A percentile compares a stretch with the other conserved stretches of the same genome.
Evolutionary conservation across 2,888 invertebrate genomes (phyloP).

Genomic region (Apoderus coryli): DNA sequence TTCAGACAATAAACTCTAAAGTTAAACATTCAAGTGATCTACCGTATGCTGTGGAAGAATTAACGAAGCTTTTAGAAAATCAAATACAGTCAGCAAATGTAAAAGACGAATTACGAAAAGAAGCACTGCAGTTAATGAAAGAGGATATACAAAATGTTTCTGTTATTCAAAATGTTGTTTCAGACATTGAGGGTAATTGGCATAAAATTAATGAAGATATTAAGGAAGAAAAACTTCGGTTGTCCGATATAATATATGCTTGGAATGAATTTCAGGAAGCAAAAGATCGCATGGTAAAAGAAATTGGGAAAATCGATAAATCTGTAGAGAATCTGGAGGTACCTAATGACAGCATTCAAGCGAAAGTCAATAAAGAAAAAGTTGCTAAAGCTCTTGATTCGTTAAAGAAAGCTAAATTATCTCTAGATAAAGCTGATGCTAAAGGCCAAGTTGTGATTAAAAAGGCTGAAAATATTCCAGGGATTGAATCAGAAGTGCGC

Average conservation of each 20-base stretch:
- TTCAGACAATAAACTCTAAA: constrained; percentile 41
- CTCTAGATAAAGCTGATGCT: constrained; percentile 63
- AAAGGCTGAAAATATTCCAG: constrained; percentile 52
- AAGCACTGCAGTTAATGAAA: constrained; percentile 65
- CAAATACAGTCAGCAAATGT: constrained; percentile 45
- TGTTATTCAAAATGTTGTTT: constrained; percentile 62
- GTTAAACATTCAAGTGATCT: constrained; percentile 36
- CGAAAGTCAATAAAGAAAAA: constrained; percentile 55
- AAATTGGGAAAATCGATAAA: constrained; percentile 54
- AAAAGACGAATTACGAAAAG: constrained; percentile 59
- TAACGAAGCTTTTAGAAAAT: constrained; percentile 36
- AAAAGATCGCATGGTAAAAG: constrained; percentile 52
- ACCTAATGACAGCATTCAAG: constrained; percentile 59
- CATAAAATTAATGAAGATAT: constrained; percentile 64
- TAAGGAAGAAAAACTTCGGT: constrained; percentile 58
- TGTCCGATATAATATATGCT: constrained; percentile 54
- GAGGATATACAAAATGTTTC: constrained; percentile 70
- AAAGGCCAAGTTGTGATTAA: constrained; percentile 58
- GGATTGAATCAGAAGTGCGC: constrained; percentile 45
- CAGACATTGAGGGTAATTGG: constrained; percentile 67
- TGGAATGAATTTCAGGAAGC: constrained; percentile 63
- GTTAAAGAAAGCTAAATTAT: constrained; percentile 57
- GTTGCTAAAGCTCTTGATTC: constrained; percentile 62
- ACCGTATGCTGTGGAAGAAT: constrained; percentile 36
- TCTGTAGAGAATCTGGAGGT: constrained; percentile 47